Base-by-base conservation (phyloP, 2,888 invertebrate species). In the Endomychus coccineus region DNA sequence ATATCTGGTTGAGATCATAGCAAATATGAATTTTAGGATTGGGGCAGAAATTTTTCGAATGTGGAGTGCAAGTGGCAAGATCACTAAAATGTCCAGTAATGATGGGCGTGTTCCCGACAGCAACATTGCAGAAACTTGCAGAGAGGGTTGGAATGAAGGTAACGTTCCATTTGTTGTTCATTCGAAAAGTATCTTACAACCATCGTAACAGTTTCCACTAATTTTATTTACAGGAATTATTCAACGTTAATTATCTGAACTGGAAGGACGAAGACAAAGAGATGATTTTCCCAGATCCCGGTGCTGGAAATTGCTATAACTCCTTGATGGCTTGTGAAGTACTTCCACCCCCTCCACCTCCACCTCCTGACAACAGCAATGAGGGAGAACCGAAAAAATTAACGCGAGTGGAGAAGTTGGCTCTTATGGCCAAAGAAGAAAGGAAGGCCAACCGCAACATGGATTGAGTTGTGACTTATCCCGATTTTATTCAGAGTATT, bases 241-340 rank as follows among this genome's bases (percentile, higher is more conserved):
- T 48, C 14, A 69, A 71, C 52, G 61, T 70, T 6, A 54, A 56
- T 17, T 73, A 72, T 44, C 59, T 58, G 2, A 58, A 60, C 3
- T 39, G 34, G 34, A 39, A 39, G 12, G 34, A 39, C 10, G 29
- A 34, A 34, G 34, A 34, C 21, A 34, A 34, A 10, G 34, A 61
- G 28, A 46, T 70, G n/a, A 58, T 71, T 3, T 71, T 72, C 46
- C 64, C 64, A 15, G 64, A 71, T 51, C 68, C 71, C 0, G 72
- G 71, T 5, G 59, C 63, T 21, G 71, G 70, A 3, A 73, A 73
- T 54, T 70, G 69, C 46, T 66, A 69, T 1, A 62, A 61, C 33
- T 61, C 62, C n/a, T 34, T 62, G 13, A 66, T 66, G 63, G 62
- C 56, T 1, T 59, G 60, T 1, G 9, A 34, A 10, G 51, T 64